Percentiles rank a stretch among this genome's conserved stretches.
phyloP scores from a whole-genome alignment of 2,113 vertebrate genomes.

The Oenanthe melanoleuca region DNA sequence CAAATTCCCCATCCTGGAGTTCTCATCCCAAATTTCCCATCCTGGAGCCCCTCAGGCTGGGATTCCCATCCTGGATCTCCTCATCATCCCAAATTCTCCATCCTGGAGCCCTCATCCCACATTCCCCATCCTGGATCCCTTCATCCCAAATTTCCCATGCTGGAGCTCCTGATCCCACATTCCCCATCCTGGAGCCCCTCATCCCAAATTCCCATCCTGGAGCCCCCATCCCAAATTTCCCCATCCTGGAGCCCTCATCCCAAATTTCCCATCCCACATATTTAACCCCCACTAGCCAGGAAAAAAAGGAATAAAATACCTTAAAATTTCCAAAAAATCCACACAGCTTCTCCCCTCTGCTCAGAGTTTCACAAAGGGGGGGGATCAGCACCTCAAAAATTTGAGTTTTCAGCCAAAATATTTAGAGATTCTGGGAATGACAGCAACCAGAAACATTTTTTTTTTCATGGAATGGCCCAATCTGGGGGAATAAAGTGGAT shows the following conservation, averaged over 20 bases:
- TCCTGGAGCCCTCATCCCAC: not conserved
- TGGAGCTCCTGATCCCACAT: not conserved
- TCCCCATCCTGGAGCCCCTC: not conserved
- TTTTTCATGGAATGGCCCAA: not conserved
- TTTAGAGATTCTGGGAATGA: not conserved
- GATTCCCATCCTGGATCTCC: not conserved
- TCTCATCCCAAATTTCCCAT: not conserved
- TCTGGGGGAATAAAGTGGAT: accelerated
- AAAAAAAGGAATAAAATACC: not conserved
- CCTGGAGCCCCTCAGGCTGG: not conserved
- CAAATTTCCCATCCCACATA: no score
- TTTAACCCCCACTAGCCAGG: not conserved
- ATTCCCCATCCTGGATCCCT: not conserved
- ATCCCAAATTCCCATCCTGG: not conserved
- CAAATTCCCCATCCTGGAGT: not conserved
- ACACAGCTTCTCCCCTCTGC: not conserved
- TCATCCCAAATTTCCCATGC: not conserved
- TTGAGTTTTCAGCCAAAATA: not conserved
- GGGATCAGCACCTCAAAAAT: not conserved
- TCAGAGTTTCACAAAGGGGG: not conserved
- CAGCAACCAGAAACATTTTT: accelerated
- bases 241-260: not conserved
- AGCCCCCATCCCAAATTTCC: not conserved
- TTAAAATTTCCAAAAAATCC: not conserved
- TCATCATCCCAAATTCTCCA: no score